Base-by-base conservation (phyloP, 2,113 vertebrate genomes). In the Takifugu bimaculatus region DNA sequence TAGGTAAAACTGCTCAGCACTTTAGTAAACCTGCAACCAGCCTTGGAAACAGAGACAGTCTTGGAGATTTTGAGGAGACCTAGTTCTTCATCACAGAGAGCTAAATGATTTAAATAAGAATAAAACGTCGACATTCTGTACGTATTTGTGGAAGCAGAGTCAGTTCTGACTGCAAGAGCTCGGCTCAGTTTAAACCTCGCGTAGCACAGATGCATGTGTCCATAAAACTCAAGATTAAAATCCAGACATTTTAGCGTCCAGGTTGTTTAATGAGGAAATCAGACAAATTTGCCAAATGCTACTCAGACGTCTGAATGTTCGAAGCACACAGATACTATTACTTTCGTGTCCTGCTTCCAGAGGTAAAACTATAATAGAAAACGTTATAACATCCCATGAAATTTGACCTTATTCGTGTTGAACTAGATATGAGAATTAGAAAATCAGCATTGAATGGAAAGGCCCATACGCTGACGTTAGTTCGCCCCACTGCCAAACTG, bases 381-480 rank as follows among this genome's bases (percentile, higher is more conserved):
- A 15, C 26, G 27, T 15, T 3, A 15, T 20, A 27, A 3, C 13
- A 32, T 26, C 47, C 27, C 15, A 0, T 4, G 3, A 0, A 20
- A n/a, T 60, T 6, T 4, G 4, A 51, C 3, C 20, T 5, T 15
- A 43, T 67, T 54, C 12, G 15, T 1, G 13, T 25, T 13, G 11
- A 64, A 26, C 15, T 3, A 20, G 26, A 7, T 12, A 49, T 4
- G 29, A 20, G 20, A 54, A 32, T 27, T 10, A 11, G 13, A 20
- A 51, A 29, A 57, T 74, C 13, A 64, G 2, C 13, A 63, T 42
- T 79, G 77, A 84, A 84, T 79, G 65, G 39, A 81, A 43, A 81
- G 66, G 85, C 82, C 77, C 75, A 61, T 69, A 75, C 72, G 75
- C 72, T 82, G 83, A 70, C 78, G 57, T 56, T 55, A 63, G 44